These are phyloP conservation scores for Alca torda DNA, from an alignment of 2,797 vertebrate species.

Conservation along the genomic window DNA sequence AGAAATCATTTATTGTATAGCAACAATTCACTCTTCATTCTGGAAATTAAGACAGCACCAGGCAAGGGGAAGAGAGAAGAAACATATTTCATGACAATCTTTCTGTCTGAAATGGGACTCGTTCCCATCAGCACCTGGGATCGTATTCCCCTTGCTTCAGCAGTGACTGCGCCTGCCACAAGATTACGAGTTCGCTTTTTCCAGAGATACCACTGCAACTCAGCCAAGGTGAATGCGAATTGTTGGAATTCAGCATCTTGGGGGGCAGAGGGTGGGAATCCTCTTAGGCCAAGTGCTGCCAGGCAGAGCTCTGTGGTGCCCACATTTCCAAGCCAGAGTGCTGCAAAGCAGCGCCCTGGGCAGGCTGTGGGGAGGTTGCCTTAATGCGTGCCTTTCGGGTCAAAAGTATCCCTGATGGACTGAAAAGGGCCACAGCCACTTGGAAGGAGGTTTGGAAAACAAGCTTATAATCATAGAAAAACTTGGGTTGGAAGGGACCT, in stretches of 20 bases:
- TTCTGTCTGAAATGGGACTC: background rate
- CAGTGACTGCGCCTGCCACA: background rate
- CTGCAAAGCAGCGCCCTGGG: background rate
- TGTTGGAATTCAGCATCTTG: background rate
- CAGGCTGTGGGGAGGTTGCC: background rate
- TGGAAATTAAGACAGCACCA: background rate
- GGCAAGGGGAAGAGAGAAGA: background rate
- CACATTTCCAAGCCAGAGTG: fast-evolving
- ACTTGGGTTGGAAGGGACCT: background rate
- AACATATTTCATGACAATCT: background rate
- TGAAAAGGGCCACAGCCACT: background rate
- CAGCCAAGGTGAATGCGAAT: background rate
- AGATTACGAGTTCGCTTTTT: background rate
- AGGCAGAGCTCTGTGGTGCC: background rate
- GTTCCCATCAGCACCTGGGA: background rate
- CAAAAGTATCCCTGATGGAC: background rate
- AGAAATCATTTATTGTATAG: background rate
- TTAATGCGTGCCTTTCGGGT: background rate
- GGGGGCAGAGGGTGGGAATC: background rate
- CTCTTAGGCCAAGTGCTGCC: background rate
- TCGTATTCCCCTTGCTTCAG: background rate
- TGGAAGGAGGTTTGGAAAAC: background rate
- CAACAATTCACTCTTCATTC: background rate
- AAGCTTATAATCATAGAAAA: background rate
- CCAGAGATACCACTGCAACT: background rate